Evolutionary conservation across 53 echinoderm and acorn worm species (phyloP), one percentile per base, ranked within the genome.

Genomic region (Mesocentrotus franciscanus): DNA sequence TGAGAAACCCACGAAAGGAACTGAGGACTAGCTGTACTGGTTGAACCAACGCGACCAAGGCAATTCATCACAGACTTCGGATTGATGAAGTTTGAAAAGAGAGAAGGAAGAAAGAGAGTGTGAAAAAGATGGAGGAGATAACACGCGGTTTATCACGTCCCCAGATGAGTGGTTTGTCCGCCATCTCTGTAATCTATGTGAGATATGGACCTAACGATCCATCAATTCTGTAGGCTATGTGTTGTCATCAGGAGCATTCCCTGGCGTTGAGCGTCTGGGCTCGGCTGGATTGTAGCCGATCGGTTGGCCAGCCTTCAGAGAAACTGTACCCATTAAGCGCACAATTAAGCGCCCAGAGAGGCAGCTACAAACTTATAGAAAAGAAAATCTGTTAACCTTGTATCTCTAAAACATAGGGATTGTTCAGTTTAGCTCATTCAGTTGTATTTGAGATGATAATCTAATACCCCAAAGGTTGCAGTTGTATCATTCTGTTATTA

Each of bases 161-260:
- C 58, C 87, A 87, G 84, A 84, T 84, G 84, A 12, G 74, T 18
- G 30, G 62, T 8, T 81, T 20, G 42, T 42, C 20, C 81, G 20
- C 81, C 81, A 58, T 87, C 56, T 56, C 87, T 24, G 26, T 60
- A 76, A 74, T 74, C 92, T 92, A 56, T 17, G 20, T 66, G 20
- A 92, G 92, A 92, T 92, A 92, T 92, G 92, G 92, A 92, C n/a
- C 57, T 92, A 35, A 64, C 56, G 64, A 92, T 60, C 71, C 42
- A 92, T 92, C 39, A 15, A 24, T 9, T 30, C 90, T 16, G 26
- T 26, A 34, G 91, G 75, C 49, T 14, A 2, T 61, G 62, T 24
- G 62, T 30, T 60, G 59, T 61, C 90, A 61, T 57, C 90, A 68
- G 70, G 4, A 6, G 92, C 70, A 92, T 70, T 92, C 92, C 92